These are phyloP conservation scores for Serilophus lunatus DNA, from an alignment of 2,113 vertebrate genomes.

Conservation along the genomic window DNA sequence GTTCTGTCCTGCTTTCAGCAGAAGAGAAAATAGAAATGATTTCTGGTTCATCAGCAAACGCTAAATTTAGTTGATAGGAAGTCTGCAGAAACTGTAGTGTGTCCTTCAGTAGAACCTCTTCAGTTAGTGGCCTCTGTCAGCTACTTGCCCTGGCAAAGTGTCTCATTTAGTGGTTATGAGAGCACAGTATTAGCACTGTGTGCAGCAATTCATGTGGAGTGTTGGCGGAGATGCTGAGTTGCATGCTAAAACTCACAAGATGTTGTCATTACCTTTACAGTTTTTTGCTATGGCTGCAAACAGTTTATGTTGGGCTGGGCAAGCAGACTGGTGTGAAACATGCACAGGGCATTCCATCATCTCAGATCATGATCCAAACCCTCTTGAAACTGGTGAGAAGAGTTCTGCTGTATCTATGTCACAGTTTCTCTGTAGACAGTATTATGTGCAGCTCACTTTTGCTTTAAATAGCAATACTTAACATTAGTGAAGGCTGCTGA, in stretches of 20 bases:
- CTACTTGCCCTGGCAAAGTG: background rate
- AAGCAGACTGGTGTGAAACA: background rate
- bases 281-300: background rate
- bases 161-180: background rate
- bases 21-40: background rate
- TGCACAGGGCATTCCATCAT: background rate
- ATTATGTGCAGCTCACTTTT: background rate
- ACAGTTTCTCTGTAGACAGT: background rate
- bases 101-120: background rate
- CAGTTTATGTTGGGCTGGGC: background rate
- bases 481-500: background rate
- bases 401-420: background rate
- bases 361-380: background rate
- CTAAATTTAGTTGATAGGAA: conserved; percentile 14
- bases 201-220: background rate
- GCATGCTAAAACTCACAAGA: background rate
- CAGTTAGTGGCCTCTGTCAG: background rate
- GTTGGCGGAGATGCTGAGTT: background rate
- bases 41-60: background rate
- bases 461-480: background rate
- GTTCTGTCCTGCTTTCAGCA: background rate
- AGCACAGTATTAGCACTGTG: background rate
- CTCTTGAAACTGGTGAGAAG: background rate
- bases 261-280: background rate
- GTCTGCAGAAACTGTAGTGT: background rate